These are phyloP conservation scores for Rhinella marina DNA, from an alignment of 2,797 vertebrate genomes.

Conservation along the genomic window DNA sequence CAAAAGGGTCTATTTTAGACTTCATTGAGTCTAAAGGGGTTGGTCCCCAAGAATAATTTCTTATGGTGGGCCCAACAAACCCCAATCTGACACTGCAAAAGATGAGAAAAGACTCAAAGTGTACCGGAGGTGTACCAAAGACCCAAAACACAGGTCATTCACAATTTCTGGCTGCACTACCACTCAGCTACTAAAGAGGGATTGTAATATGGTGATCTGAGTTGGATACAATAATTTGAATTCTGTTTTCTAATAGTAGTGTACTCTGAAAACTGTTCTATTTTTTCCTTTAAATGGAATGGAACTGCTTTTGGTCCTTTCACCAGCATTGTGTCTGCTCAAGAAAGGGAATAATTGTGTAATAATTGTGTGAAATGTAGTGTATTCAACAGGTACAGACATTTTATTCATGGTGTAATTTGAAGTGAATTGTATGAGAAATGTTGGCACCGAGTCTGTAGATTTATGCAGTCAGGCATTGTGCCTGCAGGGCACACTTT, in stretches of 20 bases:
- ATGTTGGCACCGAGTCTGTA: not conserved
- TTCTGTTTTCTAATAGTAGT: not conserved
- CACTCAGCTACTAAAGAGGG: not conserved
- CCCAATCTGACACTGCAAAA: no score
- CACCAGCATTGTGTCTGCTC: not conserved
- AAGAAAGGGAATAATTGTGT: not conserved
- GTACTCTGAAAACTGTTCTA: not conserved
- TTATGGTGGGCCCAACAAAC: no score
- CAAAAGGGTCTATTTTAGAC: no score
- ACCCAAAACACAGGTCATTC: not conserved
- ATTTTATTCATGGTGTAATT: not conserved
- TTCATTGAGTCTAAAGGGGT: no score
- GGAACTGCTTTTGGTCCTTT: not conserved
- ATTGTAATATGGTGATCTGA: not conserved
- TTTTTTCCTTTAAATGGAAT: not conserved
- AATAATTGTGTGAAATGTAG: not conserved
- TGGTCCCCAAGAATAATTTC: no score
- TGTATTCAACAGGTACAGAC: not conserved
- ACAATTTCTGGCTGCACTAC: not conserved
- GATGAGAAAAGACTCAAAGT: no score
- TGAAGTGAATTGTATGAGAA: constrained; percentile 2
- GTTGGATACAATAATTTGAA: not conserved
- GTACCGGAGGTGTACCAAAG: no score
- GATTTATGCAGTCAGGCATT: constrained; percentile 12
- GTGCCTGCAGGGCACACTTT: not conserved